Conservation (phyloP, 2,888 invertebrate genomes). For the Theretra japonica region DNA sequence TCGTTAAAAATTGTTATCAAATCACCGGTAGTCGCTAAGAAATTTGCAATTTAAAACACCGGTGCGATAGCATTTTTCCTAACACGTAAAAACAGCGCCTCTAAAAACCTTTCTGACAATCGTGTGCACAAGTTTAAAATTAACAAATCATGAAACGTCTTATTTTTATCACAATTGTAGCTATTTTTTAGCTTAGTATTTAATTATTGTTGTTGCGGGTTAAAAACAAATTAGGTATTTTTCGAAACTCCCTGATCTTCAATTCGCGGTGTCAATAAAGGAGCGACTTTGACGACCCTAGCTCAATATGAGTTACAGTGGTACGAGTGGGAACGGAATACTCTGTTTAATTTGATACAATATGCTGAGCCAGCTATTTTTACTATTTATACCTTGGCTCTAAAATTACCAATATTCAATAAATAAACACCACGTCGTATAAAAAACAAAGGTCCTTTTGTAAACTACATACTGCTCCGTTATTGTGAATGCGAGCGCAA, state of each 20-base stretch:
- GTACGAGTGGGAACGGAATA: too few relatives aligned
- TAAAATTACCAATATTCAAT: background rate
- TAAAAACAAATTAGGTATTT: too few relatives aligned
- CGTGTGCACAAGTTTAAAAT: background rate
- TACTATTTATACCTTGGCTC: too few relatives aligned
- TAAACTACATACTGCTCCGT: background rate
- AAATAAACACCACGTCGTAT: background rate
- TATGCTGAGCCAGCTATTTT: too few relatives aligned
- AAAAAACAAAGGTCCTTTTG: conserved; percentile 40
- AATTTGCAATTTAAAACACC: background rate
- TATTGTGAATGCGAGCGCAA: conserved; percentile 42
- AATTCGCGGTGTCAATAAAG: too few relatives aligned
- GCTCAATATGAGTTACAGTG: too few relatives aligned
- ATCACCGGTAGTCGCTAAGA: background rate
- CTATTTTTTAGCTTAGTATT: background rate
- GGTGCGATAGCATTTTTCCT: background rate
- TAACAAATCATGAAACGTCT: background rate
- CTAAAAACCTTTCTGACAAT: background rate
- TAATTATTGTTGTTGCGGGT: background rate
- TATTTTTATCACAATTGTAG: background rate
- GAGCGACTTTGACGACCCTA: too few relatives aligned
- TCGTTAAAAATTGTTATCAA: background rate
- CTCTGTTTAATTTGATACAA: too few relatives aligned
- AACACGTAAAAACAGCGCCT: background rate
- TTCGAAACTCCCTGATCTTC: too few relatives aligned